Percentiles rank a stretch among this genome's conserved stretches.
phyloP scores from a whole-genome alignment of 2,797 vertebrate genomes.

The Sebastes trivittatus region DNA sequence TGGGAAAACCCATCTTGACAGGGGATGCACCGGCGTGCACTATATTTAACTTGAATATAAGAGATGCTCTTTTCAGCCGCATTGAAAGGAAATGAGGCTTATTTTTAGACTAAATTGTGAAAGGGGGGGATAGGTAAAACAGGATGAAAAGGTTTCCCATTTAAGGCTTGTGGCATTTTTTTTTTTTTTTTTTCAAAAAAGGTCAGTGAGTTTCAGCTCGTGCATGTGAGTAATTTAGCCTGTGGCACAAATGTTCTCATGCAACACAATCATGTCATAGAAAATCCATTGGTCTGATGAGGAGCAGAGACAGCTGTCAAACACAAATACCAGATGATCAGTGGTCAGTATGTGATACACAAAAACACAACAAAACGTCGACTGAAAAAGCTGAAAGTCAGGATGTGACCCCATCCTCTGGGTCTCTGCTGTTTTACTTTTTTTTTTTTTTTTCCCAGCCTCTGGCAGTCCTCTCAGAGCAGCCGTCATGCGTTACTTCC shows the following conservation, averaged over 20 bases:
- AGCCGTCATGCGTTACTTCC: constrained; percentile 63
- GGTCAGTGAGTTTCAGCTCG: constrained; percentile 38
- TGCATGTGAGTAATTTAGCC: constrained; percentile 41
- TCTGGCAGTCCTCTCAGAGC: constrained; percentile 45
- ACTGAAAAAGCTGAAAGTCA: not conserved
- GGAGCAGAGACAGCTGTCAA: constrained; percentile 34
- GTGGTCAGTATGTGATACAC: not conserved
- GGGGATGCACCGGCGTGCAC: constrained; percentile 7
- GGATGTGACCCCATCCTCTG: constrained; percentile 16
- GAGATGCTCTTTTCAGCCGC: constrained; percentile 9
- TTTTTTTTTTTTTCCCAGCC: constrained; percentile 21
- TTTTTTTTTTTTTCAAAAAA: not conserved
- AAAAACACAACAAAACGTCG: not conserved
- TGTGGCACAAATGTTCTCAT: constrained; percentile 25
- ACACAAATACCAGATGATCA: constrained; percentile 22
- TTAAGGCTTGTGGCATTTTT: not conserved
- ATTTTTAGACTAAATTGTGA: not conserved
- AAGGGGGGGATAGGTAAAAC: not conserved
- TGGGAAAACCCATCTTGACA: constrained; percentile 34
- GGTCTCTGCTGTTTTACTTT: constrained; percentile 41
- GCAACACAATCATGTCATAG: constrained; percentile 13
- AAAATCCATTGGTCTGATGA: constrained; percentile 23
- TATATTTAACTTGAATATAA: constrained; percentile 13
- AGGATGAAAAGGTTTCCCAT: constrained; percentile 12
- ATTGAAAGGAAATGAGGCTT: not conserved